Evolutionary conservation across 2,888 invertebrate species (phyloP).

Genomic region (Globia sparganii): DNA sequence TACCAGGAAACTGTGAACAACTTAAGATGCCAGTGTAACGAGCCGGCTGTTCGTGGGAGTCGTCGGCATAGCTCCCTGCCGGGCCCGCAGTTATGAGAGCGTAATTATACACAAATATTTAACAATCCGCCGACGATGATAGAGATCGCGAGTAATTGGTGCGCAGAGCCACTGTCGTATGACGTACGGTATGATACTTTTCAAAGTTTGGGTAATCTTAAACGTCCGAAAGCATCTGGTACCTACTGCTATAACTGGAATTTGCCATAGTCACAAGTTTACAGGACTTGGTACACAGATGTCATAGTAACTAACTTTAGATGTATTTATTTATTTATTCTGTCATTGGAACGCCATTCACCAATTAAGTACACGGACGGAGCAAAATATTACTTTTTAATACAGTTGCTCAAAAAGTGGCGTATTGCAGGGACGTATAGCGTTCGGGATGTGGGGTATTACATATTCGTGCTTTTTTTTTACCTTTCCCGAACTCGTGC

Average conservation of each 20-base stretch:
- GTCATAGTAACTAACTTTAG: not conserved
- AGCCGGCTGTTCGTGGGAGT: conserved; percentile 41
- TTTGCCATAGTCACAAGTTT: not conserved
- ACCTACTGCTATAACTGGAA: not conserved
- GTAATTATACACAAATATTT: conserved; percentile 65
- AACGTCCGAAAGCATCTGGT: not conserved
- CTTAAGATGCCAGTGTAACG: conserved; percentile 49
- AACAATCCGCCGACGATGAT: conserved; percentile 41
- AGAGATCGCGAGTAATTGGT: conserved; percentile 45
- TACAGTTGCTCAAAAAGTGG: too few relatives aligned
- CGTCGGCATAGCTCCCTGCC: conserved; percentile 28
- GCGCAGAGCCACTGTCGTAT: not conserved
- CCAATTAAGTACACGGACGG: not conserved
- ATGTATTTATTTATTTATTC: not conserved
- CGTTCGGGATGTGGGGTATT: too few relatives aligned
- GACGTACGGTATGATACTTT: not conserved
- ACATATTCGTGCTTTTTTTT: too few relatives aligned
- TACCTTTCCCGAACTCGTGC: too few relatives aligned
- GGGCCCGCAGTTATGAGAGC: conserved; percentile 21
- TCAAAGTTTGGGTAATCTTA: not conserved
- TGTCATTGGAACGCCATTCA: not conserved
- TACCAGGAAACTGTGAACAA: conserved; percentile 50
- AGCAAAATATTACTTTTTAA: not conserved
- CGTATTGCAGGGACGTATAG: too few relatives aligned
- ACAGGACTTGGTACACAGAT: not conserved